These are phyloP conservation scores for Okapia johnstoni DNA, from an alignment of 2,113 vertebrate genomes.

Conservation along the genomic window DNA sequence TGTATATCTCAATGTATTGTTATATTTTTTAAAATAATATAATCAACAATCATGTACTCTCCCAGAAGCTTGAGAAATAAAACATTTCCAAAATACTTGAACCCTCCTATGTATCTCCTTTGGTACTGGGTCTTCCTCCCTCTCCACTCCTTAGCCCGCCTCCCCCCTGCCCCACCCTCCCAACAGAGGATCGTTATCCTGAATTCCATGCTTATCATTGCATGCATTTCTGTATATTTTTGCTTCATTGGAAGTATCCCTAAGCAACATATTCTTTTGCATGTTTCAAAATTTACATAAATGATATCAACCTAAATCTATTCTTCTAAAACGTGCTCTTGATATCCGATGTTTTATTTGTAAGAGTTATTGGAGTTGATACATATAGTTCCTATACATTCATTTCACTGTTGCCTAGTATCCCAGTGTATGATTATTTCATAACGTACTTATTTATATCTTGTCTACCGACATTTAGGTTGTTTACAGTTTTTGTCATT, in stretches of 20 bases:
- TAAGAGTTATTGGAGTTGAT: background rate
- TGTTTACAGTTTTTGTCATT: background rate
- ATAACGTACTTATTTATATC: background rate
- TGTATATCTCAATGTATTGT: constrained; percentile 6
- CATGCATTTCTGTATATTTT: background rate
- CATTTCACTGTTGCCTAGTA: background rate
- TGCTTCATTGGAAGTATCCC: background rate
- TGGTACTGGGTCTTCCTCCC: background rate
- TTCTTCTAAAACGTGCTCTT: background rate
- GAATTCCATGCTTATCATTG: background rate
- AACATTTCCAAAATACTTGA: background rate
- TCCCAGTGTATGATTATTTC: background rate
- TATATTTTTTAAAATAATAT: constrained; percentile 22
- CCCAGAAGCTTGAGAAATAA: background rate
- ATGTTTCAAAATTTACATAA: background rate
- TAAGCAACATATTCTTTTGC: background rate
- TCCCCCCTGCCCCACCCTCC: too few relatives aligned
- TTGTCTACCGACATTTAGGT: background rate
- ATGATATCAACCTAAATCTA: background rate
- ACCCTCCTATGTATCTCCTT: background rate
- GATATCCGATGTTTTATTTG: background rate
- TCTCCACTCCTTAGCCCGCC: background rate
- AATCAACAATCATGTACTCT: background rate
- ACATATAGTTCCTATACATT: background rate
- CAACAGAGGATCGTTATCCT: background rate